phyloP scores from a whole-genome alignment of 1,140 invertebrate species.

The Drosophila tsacasi region DNA sequence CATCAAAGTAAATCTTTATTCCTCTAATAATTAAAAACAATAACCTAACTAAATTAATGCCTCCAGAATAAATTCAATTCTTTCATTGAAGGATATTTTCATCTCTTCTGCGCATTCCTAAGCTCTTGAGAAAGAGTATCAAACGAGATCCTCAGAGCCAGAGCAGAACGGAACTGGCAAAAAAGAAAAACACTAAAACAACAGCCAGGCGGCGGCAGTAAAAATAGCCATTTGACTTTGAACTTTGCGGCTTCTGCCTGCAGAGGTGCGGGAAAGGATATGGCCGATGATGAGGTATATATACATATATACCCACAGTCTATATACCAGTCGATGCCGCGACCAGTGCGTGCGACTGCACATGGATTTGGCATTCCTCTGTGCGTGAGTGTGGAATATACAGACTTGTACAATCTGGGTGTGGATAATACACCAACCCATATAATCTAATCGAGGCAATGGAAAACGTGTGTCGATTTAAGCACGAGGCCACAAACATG shows the following conservation, averaged over 20 bases:
- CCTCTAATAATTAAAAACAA: background rate
- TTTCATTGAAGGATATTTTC: background rate
- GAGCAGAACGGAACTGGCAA: constrained; percentile 30
- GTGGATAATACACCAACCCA: constrained; percentile 39
- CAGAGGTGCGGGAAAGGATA: constrained; percentile 45
- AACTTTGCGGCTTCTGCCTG: constrained; percentile 58
- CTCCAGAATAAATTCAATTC: background rate
- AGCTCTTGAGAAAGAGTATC: constrained; percentile 19
- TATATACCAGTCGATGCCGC: constrained; percentile 15
- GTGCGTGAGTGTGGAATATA: constrained; percentile 18
- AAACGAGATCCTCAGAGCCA: constrained; percentile 27
- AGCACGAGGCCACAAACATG: constrained; percentile 52
- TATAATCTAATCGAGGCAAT: constrained; percentile 70
- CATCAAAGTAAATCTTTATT: background rate
- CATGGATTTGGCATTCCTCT: constrained; percentile 45
- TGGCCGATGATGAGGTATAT: constrained; percentile 21
- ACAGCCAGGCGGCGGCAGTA: constrained; percentile 54
- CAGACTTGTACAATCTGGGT: constrained; percentile 27
- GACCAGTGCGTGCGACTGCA: constrained; percentile 43
- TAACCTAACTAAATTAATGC: background rate
- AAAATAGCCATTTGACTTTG: constrained; percentile 73
- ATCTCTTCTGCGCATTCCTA: background rate
- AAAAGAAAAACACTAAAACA: constrained; percentile 34
- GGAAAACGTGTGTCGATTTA: constrained; percentile 68
- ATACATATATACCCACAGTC: background rate